A percentile compares a stretch with the other conserved stretches of the same genome.
Evolutionary conservation across 2,113 vertebrate genomes (phyloP).

Genomic region (Halichoeres trimaculatus): DNA sequence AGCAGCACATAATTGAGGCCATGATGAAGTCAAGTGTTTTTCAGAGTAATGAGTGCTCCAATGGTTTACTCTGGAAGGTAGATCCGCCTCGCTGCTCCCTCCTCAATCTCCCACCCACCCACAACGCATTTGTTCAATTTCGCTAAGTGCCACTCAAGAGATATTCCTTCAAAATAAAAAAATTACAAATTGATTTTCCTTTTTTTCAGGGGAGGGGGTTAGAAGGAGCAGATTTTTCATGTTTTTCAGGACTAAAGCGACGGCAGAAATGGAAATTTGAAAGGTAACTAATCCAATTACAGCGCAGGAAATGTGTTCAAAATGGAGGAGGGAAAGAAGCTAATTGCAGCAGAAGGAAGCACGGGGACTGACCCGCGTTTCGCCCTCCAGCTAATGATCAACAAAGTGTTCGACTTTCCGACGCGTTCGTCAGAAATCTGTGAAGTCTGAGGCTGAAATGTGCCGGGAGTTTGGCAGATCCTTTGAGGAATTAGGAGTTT

Average conservation of each 20-base stretch:
- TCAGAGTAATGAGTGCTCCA: conserved; percentile 58
- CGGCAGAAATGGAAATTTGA: conserved; percentile 39
- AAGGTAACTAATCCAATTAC: conserved; percentile 61
- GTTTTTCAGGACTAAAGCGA: conserved; percentile 42
- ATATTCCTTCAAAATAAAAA: conserved; percentile 28
- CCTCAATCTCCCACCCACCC: conserved; percentile 13
- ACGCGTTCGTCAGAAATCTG: conserved; percentile 1
- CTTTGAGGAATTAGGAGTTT: conserved; percentile 4
- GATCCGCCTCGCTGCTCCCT: conserved; percentile 34
- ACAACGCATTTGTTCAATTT: conserved; percentile 59
- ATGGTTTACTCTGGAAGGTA: conserved; percentile 54
- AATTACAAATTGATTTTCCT: conserved; percentile 34
- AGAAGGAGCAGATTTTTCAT: conserved; percentile 32
- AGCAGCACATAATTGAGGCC: conserved; percentile 55
- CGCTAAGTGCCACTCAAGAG: conserved; percentile 61
- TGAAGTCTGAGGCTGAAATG: background rate
- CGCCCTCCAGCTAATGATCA: conserved; percentile 19
- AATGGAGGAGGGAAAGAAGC: conserved; percentile 34
- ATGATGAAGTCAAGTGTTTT: conserved; percentile 61
- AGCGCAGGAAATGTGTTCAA: conserved; percentile 15
- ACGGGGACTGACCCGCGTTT: background rate
- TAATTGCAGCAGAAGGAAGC: conserved; percentile 33
- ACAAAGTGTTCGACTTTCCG: conserved; percentile 4
- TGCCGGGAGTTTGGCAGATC: background rate
- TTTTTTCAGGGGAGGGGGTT: conserved; percentile 2